These are phyloP conservation scores for Gonioctena quinquepunctata DNA, from an alignment of 1,140 invertebrate species.

Conservation along the genomic window DNA sequence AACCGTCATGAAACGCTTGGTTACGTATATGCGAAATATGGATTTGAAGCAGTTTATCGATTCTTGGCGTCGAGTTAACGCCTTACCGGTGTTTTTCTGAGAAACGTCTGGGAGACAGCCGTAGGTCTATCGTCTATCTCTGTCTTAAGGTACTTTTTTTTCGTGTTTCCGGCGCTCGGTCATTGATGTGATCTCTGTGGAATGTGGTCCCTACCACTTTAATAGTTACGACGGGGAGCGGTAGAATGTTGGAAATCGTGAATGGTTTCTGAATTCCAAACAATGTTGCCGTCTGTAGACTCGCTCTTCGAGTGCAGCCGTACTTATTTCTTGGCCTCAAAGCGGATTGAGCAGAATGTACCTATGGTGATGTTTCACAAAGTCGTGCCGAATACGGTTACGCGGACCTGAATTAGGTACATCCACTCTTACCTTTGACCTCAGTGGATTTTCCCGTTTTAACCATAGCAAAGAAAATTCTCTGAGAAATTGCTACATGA, in stretches of 20 bases:
- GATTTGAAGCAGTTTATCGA: not conserved
- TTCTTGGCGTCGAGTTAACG: not conserved
- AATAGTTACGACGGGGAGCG: constrained; percentile 30
- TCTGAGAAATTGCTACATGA: too few species aligned
- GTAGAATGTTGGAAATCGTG: constrained; percentile 55
- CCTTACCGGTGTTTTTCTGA: constrained; percentile 37
- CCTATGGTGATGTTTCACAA: constrained; percentile 7
- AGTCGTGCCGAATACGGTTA: constrained; percentile 13
- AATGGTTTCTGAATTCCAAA: constrained; percentile 52
- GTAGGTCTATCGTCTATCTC: constrained; percentile 38
- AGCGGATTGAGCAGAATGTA: not conserved
- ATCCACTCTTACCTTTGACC: too few species aligned
- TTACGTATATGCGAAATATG: not conserved
- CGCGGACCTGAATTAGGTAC: not conserved
- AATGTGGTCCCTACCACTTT: constrained; percentile 52
- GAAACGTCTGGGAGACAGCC: constrained; percentile 38
- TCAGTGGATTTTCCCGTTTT: too few species aligned
- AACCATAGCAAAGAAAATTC: too few species aligned
- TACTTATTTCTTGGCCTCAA: constrained; percentile 19
- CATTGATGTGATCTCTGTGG: constrained; percentile 56
- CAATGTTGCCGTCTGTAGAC: constrained; percentile 40
- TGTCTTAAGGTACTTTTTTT: constrained; percentile 39
- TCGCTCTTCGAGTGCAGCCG: constrained; percentile 29
- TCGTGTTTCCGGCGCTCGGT: constrained; percentile 51
- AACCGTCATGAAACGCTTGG: not conserved